These are phyloP conservation scores for Bradysia coprophila DNA, from an alignment of 1,140 invertebrate genomes.

Conservation along the genomic window DNA sequence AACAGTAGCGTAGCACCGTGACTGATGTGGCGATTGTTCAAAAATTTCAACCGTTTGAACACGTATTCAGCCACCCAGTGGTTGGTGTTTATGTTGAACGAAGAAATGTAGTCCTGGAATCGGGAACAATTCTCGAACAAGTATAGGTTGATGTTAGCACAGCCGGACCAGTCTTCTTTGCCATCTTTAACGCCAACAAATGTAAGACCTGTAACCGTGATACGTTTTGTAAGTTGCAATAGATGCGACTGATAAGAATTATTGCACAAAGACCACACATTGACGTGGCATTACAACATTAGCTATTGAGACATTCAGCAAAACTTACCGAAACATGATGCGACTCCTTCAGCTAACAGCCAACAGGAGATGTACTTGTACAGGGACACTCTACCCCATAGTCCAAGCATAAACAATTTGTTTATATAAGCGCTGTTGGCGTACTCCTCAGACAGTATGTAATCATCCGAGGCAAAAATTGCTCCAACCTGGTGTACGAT, in stretches of 20 bases:
- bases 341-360: constrained; percentile 70
- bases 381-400: constrained; percentile 69
- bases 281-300: constrained; percentile 6
- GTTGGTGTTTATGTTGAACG: constrained; percentile 91
- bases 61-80: constrained; percentile 80
- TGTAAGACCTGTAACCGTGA: constrained; percentile 38
- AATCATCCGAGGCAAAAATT: constrained; percentile 46
- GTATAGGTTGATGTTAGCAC: constrained; percentile 62
- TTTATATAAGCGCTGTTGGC: constrained; percentile 32
- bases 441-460: constrained; percentile 46
- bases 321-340: constrained; percentile 37
- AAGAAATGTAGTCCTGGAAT: constrained; percentile 48
- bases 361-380: constrained; percentile 88
- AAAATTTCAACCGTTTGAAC: constrained; percentile 79
- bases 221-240: not conserved
- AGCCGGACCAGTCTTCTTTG: constrained; percentile 57
- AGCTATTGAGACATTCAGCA: not conserved
- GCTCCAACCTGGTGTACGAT: constrained; percentile 50
- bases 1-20: constrained; percentile 66
- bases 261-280: not conserved
- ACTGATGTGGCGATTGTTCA: constrained; percentile 69
- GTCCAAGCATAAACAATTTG: constrained; percentile 43
- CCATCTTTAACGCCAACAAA: constrained; percentile 53
- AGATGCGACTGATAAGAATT: constrained; percentile 1
- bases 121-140: constrained; percentile 36